These are phyloP conservation scores for Thumatha senex DNA, from an alignment of 2,888 invertebrate species.

Conservation along the genomic window DNA sequence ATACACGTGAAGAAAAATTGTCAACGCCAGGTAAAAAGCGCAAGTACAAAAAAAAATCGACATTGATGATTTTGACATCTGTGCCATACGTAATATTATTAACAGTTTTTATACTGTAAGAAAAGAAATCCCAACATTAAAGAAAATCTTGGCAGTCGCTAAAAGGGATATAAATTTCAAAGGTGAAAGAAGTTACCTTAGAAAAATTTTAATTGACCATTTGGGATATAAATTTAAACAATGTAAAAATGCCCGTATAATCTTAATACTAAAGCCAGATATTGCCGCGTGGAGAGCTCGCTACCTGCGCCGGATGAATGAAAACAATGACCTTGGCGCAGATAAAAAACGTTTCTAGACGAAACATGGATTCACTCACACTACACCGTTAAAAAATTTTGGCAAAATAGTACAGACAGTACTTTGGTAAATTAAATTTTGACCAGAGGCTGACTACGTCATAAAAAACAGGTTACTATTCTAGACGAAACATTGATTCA, in stretches of 20 bases:
- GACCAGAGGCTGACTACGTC: too few species aligned
- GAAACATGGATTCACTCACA: conserved; percentile 31
- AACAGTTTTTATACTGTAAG: conserved; percentile 12
- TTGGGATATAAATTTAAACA: background rate
- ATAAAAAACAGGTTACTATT: too few species aligned
- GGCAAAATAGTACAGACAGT: too few species aligned
- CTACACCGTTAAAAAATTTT: conserved; percentile 1
- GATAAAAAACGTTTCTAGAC: conserved; percentile 29
- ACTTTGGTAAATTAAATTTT: too few species aligned
- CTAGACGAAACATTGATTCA: conserved; percentile 31
- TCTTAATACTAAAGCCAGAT: conserved; percentile 31
- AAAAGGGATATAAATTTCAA: background rate
- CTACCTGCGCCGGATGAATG: conserved; percentile 29
- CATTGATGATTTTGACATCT: conserved; percentile 1
- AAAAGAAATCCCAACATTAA: conserved; percentile 16
- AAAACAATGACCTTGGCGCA: conserved; percentile 26
- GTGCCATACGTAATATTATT: conserved; percentile 13
- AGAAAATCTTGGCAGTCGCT: conserved; percentile 1
- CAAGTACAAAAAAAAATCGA: background rate
- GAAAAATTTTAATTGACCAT: background rate
- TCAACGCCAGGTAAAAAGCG: background rate
- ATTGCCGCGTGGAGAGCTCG: conserved; percentile 28
- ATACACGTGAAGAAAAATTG: background rate
- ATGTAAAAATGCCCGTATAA: background rate
- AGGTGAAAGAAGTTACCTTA: background rate